Base-by-base conservation (phyloP, 2,797 vertebrate species). In the Pyrocephalus nanus region DNA sequence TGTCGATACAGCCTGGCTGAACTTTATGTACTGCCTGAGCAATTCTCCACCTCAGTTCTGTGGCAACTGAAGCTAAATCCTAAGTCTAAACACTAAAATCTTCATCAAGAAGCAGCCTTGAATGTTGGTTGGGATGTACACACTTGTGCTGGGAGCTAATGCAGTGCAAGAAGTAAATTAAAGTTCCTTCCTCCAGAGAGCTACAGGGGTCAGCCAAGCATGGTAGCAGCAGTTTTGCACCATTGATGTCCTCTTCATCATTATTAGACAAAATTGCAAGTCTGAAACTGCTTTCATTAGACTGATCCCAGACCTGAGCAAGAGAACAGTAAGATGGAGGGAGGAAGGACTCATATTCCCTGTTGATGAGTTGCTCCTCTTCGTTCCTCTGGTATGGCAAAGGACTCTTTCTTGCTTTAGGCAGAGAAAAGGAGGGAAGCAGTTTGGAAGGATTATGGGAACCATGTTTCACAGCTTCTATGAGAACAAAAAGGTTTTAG, bases 11-110 rank as follows among this genome's bases (percentile, higher is more conserved):
- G 66, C 23, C 42, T 92, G 93, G 55, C 72, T 94, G 53, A 91
- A 91, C 87, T 60, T 88, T 78, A 57, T 40, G 86, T 79, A 36
- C 47, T 88, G 38, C 64, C 73, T 36, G 36, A 91, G 65, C 57
- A 78, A 94, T 76, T 57, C 65, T 97, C 75, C 77, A 65, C 74
- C 64, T 94, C 73, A 57, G 65, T 77, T 81, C 38, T 61, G 69
- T 66, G 88, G 80, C 45, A 19, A 36, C 77, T 14, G n/a, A 95
- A 94, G 96, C 81, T 90, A 91, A 91, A 89, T 94, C 86, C 32
- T 90, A 95, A 95, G 67, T 94, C 85, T 90, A 95, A 96, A 94
- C 71, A 78, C 55, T 96, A 92, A 65, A 77, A 96, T 95, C 91
- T 69, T 88, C 84, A 67, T 89, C 75, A 82, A 92, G 75, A 93